Evolutionary conservation across 37 sponge, comb jelly and placozoan genomes (phyloP), one percentile per base, ranked within the genome.

Genomic region (Spongia lamella): DNA sequence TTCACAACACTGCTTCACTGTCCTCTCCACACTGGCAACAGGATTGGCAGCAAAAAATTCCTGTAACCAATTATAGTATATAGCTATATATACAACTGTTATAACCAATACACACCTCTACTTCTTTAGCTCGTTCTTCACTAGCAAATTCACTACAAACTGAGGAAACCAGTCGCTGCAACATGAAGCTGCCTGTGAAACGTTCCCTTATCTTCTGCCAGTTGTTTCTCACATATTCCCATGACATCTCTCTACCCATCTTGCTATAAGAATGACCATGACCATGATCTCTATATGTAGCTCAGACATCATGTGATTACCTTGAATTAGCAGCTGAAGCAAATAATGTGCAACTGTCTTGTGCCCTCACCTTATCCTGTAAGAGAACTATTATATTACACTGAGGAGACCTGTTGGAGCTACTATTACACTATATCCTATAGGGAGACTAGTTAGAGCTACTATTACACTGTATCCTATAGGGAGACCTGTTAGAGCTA

Each of bases 181-280:
- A 78, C 34, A 92, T 75, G 65, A 95, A 89, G 22, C 66, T 43
- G 24, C 84, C 94, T 20, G 80, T 57, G 79, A 80, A 94, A 33
- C 79, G 75, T 15, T 89, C 82, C 59, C 79, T 65, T 16, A 88
- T 50, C 35, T 66, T 25, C 0, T 59, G 31, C 77, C 84, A 92
- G 51, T 92, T 97, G 20, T 86, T 72, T 81, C 86, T 78, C 1
- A 92, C 57, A 52, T 89, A 94, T 47, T 86, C 72, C 98, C 98
- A 97, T 21, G 89, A 68, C 71, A 84, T 68, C 55, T 92, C 83
- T 7, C 93, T 55, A 21, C 94, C 87, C 16, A 25, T 37, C 52
- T 57, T 56, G 61, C 93, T 79, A 35, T 34, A 53, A 2, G 43
- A 7, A n/a, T n/a, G n/a, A n/a, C n/a, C n/a, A n/a, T n/a, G n/a